Base-by-base conservation (phyloP, 2,113 vertebrate genomes). In the Salvelinus alpinus region DNA sequence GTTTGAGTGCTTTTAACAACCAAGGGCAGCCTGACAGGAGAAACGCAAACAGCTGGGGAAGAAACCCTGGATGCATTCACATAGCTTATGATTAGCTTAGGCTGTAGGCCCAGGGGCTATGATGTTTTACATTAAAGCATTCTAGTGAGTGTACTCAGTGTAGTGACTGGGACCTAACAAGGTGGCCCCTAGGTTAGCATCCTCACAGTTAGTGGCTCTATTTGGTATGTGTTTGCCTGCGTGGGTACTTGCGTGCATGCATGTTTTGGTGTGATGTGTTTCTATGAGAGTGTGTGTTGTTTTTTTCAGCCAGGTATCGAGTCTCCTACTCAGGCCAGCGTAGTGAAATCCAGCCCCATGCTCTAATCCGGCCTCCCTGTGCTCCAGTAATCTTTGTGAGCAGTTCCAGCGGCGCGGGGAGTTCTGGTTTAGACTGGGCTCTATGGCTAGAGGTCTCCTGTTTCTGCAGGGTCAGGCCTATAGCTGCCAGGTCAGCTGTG, bases 1-100 rank as follows among this genome's bases (percentile, higher is more conserved):
- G 96, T 97, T 95, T 96, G 95, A 95, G 93, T 95, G 95, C 93
- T 95, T 94, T 94, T 95, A 96, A 96, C 96, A 95, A 94, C 95
- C 93, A 87, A 93, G 94, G 93, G 92, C 88, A 84, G 86, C 14
- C 24, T 27, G 13, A 66, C 24, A 14, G 64, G 25, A 27, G 64
- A 31, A 66, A 66, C 64, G 11, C 64, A 66, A 13, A 66, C 25
- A 24, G 64, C 24, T 66, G 2, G 4, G 16, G 16, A 18, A 14
- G 51, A 54, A 54, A 18, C 51, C 18, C 51, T 1, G 51, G 51
- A 18, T 54, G 51, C 16, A 3, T 54, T 54, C 51, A 54, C 14
- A 18, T 54, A 18, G 51, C 51, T 54, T 54, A 14, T 54, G 16
- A 54, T 54, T 54, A 54, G 51, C 16, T 54, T 54, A 54, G 51